phyloP scores from a whole-genome alignment of 2,797 vertebrate genomes.

The Psittacula echo region DNA sequence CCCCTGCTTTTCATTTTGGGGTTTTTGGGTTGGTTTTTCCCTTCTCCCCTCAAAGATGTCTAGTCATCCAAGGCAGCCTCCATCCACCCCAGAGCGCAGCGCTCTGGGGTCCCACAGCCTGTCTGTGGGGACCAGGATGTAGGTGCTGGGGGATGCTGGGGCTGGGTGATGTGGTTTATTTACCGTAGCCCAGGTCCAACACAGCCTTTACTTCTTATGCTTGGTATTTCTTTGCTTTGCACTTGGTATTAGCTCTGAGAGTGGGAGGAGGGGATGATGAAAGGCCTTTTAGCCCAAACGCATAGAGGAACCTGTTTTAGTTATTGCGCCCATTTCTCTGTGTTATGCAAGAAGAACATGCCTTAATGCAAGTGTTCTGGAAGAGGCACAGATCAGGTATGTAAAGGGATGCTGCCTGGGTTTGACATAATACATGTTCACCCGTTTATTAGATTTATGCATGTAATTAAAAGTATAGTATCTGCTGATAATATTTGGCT shows the following conservation, averaged over 20 bases:
- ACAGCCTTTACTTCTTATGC: background rate
- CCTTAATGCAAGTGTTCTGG: background rate
- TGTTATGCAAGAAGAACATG: background rate
- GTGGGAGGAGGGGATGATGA: background rate
- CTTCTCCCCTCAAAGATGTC: background rate
- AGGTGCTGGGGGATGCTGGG: background rate
- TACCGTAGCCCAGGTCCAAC: background rate
- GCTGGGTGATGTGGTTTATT: background rate
- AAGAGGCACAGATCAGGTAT: background rate
- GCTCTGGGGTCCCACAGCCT: background rate
- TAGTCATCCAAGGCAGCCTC: conserved; percentile 11
- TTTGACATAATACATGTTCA: background rate
- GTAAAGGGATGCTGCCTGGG: background rate
- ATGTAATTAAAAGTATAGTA: background rate
- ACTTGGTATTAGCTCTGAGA: background rate
- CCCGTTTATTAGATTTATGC: background rate
- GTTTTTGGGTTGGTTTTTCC: background rate
- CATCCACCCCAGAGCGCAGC: fast-evolving
- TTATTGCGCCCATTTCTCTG: fast-evolving
- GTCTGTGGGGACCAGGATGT: fast-evolving
- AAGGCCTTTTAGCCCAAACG: background rate
- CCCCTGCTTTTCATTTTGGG: background rate
- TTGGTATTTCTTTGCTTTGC: background rate
- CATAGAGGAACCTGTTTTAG: background rate
- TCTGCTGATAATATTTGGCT: background rate